These are phyloP conservation scores for Leucoraja ocellata DNA, from an alignment of 2,797 vertebrate genomes.

Conservation along the genomic window DNA sequence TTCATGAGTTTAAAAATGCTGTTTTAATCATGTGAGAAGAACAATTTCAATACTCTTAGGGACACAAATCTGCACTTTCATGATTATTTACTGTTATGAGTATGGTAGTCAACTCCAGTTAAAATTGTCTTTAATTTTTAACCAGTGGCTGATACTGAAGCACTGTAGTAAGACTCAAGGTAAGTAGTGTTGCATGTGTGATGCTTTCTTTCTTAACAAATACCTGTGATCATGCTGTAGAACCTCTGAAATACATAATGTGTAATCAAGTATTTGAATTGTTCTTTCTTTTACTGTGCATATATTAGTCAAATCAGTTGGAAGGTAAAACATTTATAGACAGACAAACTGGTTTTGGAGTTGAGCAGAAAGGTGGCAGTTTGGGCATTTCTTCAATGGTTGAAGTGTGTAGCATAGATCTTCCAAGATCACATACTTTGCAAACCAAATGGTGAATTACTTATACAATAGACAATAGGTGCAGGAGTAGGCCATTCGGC, in stretches of 20 bases:
- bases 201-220: neutral
- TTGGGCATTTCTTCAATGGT: neutral
- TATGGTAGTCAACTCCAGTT: constrained; percentile 17
- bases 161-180: neutral
- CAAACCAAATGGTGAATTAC: neutral
- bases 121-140: constrained; percentile 40
- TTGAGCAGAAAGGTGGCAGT: neutral
- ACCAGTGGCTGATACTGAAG: constrained; percentile 7
- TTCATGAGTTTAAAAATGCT: neutral
- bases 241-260: neutral
- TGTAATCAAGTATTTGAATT: neutral
- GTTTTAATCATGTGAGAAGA: neutral
- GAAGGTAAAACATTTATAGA: neutral
- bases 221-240: neutral
- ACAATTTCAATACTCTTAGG: neutral
- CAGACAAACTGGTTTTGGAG: neutral
- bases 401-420: neutral
- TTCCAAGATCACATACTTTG: neutral
- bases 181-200: neutral
- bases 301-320: neutral
- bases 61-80: neutral
- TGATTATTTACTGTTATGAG: constrained; percentile 32
- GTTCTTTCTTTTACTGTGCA: neutral
- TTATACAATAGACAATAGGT: neutral
- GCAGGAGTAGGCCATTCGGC: too few species aligned